A percentile compares a stretch with the other conserved stretches of the same genome.
phyloP scores from a whole-genome alignment of 1,140 invertebrate genomes.

The Hylaeus volcanicus region DNA sequence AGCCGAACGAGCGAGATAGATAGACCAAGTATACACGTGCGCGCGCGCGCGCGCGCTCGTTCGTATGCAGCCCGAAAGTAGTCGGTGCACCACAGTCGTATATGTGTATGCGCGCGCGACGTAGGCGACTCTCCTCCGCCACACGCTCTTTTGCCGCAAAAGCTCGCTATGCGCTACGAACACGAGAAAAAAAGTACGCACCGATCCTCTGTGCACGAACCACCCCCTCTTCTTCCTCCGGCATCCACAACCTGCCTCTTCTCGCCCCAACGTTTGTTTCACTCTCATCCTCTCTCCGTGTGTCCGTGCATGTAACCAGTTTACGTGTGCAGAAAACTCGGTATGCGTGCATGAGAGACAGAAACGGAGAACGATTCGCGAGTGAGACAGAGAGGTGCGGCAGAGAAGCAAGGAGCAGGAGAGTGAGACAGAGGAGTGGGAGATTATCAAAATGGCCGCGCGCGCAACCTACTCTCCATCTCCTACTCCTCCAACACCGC shows the following conservation, averaged over 20 bases:
- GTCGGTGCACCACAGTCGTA: conserved; percentile 3
- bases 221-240: neutral
- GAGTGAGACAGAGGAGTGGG: conserved; percentile 67
- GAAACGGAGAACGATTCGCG: neutral
- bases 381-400: conserved; percentile 3
- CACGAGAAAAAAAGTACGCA: conserved; percentile 50
- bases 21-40: conserved; percentile 36
- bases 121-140: conserved; percentile 28
- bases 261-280: neutral
- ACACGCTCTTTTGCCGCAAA: conserved; percentile 56
- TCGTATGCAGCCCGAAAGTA: neutral
- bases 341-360: conserved; percentile 18
- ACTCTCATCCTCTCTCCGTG: neutral
- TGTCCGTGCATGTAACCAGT: neutral
- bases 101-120: conserved; percentile 32
- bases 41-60: conserved; percentile 20
- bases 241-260: neutral
- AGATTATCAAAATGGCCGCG: conserved; percentile 80
- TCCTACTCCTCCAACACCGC: conserved; percentile 40
- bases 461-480: conserved; percentile 64
- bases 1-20: conserved; percentile 45
- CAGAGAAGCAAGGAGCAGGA: conserved; percentile 53
- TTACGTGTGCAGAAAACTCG: conserved; percentile 16
- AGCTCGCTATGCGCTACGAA: conserved; percentile 40
- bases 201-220: conserved; percentile 33